Evolutionary conservation across 2,113 vertebrate species (phyloP).

Genomic region (Pica pica): DNA sequence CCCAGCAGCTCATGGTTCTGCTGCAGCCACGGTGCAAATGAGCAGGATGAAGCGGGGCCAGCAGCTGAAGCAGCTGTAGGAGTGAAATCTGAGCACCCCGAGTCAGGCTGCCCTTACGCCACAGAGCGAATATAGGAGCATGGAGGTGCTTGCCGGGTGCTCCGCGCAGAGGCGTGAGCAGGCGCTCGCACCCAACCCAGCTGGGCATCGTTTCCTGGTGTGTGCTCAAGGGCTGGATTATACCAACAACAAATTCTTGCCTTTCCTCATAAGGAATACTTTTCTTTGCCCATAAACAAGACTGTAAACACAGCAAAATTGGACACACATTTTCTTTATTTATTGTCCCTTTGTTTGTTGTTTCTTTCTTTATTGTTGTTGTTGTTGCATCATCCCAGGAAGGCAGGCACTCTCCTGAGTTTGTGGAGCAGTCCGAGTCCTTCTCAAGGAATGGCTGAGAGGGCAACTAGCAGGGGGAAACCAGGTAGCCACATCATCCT

Average conservation of each 20-base stretch:
- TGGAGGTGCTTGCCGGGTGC: accelerated
- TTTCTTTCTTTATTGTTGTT: not conserved
- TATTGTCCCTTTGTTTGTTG: not conserved
- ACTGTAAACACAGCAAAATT: not conserved
- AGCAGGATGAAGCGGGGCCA: not conserved
- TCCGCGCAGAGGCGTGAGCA: not conserved
- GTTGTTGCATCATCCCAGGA: not conserved
- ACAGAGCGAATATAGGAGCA: not conserved
- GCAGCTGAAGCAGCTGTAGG: not conserved
- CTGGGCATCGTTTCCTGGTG: accelerated
- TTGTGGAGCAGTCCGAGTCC: not conserved
- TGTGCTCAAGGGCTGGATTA: not conserved
- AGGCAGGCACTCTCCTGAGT: not conserved
- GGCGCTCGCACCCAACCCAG: not conserved
- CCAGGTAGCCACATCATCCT: not conserved
- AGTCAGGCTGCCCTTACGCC: not conserved
- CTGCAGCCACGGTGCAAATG: not conserved
- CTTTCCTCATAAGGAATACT: not conserved
- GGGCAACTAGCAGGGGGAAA: not conserved
- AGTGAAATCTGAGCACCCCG: not conserved
- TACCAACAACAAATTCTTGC: not conserved
- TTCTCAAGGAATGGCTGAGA: not conserved
- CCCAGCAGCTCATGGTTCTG: not conserved
- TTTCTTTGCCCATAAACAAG: not conserved
- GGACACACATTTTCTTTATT: not conserved